A percentile compares a stretch with the other conserved stretches of the same genome.
phyloP scores from a whole-genome alignment of 2,888 invertebrate genomes.

The Tetragonula carbonaria region DNA sequence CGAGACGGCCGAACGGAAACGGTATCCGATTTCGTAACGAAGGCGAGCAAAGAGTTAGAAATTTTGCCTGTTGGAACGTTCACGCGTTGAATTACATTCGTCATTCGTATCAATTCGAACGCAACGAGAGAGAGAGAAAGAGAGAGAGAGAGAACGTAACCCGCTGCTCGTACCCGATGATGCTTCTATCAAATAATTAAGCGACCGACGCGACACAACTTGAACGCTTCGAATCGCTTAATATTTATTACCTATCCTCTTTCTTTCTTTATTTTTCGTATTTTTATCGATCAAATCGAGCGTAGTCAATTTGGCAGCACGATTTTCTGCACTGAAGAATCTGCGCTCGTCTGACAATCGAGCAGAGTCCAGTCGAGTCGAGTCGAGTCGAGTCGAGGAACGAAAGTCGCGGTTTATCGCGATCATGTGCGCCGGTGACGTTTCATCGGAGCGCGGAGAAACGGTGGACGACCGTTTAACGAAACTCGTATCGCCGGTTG shows the following conservation, averaged over 20 bases:
- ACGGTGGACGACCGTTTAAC: constrained; percentile 34
- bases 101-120: constrained; percentile 40
- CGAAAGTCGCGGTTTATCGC: constrained; percentile 9
- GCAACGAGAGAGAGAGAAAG: constrained; percentile 19
- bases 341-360: neutral
- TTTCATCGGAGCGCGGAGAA: constrained; percentile 28
- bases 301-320: neutral
- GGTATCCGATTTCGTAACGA: too few relatives aligned
- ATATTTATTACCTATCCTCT: constrained; percentile 52
- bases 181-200: constrained; percentile 62
- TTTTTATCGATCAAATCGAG: constrained; percentile 14
- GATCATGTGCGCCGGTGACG: constrained; percentile 19
- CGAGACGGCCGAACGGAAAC: too few relatives aligned
- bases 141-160: neutral
- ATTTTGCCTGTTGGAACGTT: constrained; percentile 17
- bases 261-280: constrained; percentile 1
- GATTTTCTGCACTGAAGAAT: neutral
- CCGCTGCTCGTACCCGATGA: constrained; percentile 41
- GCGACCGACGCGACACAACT: constrained; percentile 49
- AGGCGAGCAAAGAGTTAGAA: neutral
- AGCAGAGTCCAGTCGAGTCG: neutral
- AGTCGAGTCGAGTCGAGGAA: neutral
- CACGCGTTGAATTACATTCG: constrained; percentile 31
- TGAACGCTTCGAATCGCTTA: constrained; percentile 41
- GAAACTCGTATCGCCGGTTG: constrained; percentile 48